Base-by-base conservation (phyloP, 2,888 invertebrate genomes). In the Endotricha flammealis region DNA sequence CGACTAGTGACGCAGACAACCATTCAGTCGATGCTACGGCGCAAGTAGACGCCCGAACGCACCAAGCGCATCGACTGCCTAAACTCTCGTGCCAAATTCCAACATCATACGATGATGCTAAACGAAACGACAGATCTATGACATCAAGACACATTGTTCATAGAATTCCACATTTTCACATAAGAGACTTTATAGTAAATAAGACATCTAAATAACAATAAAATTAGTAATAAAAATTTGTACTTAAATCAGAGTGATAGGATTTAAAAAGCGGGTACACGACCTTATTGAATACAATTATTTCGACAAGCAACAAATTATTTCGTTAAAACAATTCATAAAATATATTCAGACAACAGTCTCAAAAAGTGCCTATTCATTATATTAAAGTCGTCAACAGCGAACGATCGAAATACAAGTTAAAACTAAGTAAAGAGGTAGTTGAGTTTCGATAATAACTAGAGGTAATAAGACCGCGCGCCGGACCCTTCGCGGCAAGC, bases 371-470 rank as follows among this genome's bases (percentile, higher is more conserved):
- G 68, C 63, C 62, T 74, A 65, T 64, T 65, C 57, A 71, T 64
- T 69, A 71, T 69, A 71, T 72, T 64, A 66, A 65, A 68, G 67
- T 75, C 71, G 66, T 71, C 70, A 81, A 80, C 78, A 75, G 73
- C 55, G 66, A 74, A 75, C 69, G 68, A 71, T 72, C 65, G 63
- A 74, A 35, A 58, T 72, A 71, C 59, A 57, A 71, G 69, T 73
- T 71, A 77, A 70, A 79, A 80, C 81, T 82, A 81, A 76, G 71
- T 70, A 82, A 81, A 82, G 85, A 86, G 83, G 85, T 86, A 86
- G 81, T 73, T 77, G 82, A 83, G 82, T 83, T 83, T 72, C 76
- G 64, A 67, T 70, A 70, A 71, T 73, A 74, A 73, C 73, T 71
- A 75, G 69, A 68, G 70, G 69, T 70, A 63, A 65, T 65, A 63